Conservation (phyloP, 2,888 invertebrate species). For the Buathra laborator region DNA sequence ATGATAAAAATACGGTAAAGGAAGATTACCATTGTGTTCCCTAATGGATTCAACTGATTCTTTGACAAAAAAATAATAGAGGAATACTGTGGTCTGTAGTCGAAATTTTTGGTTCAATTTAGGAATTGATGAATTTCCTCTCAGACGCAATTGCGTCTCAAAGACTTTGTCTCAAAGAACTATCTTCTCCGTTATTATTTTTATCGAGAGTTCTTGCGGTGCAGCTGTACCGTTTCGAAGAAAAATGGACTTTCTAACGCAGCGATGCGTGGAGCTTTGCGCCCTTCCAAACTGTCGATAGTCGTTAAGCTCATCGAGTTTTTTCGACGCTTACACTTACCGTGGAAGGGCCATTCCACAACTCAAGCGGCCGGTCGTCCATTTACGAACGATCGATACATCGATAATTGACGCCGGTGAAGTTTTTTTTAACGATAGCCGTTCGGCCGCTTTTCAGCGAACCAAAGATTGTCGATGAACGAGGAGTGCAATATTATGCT, state of each 20-base stretch:
- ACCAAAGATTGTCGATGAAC: background rate
- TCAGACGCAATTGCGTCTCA: background rate
- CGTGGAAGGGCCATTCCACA: background rate
- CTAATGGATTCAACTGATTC: too few relatives aligned
- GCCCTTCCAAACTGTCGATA: background rate
- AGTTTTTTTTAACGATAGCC: background rate
- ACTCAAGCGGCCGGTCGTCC: background rate
- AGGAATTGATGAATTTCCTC: background rate
- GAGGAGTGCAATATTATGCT: background rate
- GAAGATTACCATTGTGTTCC: too few relatives aligned
- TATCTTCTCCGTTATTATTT: background rate
- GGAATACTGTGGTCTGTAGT: too few relatives aligned
- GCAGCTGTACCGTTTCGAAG: background rate
- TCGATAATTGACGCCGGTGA: slow-evolving; percentile 10
- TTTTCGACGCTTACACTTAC: background rate
- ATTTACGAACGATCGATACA: background rate
- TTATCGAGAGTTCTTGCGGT: background rate
- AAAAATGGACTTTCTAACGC: background rate
- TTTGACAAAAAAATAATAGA: too few relatives aligned
- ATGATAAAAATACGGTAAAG: too few relatives aligned
- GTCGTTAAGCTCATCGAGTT: background rate
- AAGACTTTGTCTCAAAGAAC: background rate
- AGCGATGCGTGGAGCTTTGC: background rate
- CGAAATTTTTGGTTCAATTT: background rate
- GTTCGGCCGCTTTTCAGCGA: background rate